Evolutionary conservation across 2,888 invertebrate genomes (phyloP), one percentile per base, ranked within the genome.

Genomic region (Megaustenia siamemsis): DNA sequence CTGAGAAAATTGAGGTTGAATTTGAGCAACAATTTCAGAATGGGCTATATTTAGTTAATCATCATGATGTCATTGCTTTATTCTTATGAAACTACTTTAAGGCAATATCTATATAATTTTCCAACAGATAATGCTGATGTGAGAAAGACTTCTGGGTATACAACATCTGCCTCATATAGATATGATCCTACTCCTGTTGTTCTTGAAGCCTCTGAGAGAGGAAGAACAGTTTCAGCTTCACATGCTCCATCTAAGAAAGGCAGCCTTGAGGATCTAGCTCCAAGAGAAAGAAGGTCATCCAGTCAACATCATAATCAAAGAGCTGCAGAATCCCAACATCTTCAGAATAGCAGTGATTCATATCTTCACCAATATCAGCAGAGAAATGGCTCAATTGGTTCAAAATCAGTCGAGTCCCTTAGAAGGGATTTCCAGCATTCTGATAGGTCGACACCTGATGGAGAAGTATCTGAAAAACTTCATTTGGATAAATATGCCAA

Each of bases 381-480:
- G n/a, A 83, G 71, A 73, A 63, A 82, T 69, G 84, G 82, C 43
- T 85, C 87, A 69, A 80, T 86, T 12, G 28, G 49, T 69, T 87
- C 86, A 60, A 75, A 83, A 56, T 83, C 56, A 53, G 15, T 6
- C 32, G 76, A 56, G 73, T 77, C 71, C 63, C 77, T 68, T 40
- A 80, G 49, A 68, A 75, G 40, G 21, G 75, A 76, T 53, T 21
- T 76, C 5, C 49, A 63, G 5, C n/a, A 68, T n/a, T 21, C 79
- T 68, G 84, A 86, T 66, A 78, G 88, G 40, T 86, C 87, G 15
- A 71, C 82, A 40, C 88, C 88, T 15, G 88, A 88, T 63, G 88
- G 88, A 35, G 86, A 87, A 45, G 86, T 88, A 5, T 86, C 87
- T 8, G 87, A 87, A 28, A 86, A 85, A 38, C 18, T 83, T 43